Base-by-base conservation (phyloP, 1,140 invertebrate species). In the Pseudomyrmex concolor region DNA sequence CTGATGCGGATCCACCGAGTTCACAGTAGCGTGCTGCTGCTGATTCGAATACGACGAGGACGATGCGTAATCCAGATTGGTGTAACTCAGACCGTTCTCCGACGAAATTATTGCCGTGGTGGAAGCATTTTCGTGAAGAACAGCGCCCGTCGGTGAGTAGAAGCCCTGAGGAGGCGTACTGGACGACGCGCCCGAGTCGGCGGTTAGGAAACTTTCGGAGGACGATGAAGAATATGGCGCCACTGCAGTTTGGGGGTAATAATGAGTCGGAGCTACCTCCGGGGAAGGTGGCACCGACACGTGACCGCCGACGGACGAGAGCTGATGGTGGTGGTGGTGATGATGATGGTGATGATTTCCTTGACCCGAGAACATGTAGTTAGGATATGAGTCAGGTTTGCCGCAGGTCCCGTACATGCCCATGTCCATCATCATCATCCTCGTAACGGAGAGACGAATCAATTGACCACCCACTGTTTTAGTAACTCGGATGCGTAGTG, bases 51-150 rank as follows among this genome's bases (percentile, higher is more conserved):
- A 82, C 73, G 93, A 77, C 82, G 93, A 59, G 51, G 95, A 87
- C 2, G 89, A 90, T 2, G 91, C 91, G 87, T 97, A 97, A 94
- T 98, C 98, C 89, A 98, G 93, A 93, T 98, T 98, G 0, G 98
- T 98, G 92, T 98, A 98, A 91, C 97, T 98, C 59, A 98, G 93
- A 0, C 97, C 97, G 76, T 97, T 97, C 86, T 97, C 96, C 0
- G 97, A 97, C 87, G 96, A 97, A 66, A 98, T 98, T 19, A 98
- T 97, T 10, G 95, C 94, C 2, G 94, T 98, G 5, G 97, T 97
- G 3, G 94, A 92, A 3, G 94, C 93, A 84, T 94, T 93, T 74
- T 95, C 94, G 86, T 93, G 95, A 71, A 89, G 93, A 76, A 93
- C 94, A 1, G 91, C 89, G 0, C 89, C 92, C 74, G 93, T 87